A percentile compares a stretch with the other conserved stretches of the same genome.
Evolutionary conservation across 2,888 invertebrate species (phyloP).

Genomic region (Caenorhabditis macrosperma): DNA sequence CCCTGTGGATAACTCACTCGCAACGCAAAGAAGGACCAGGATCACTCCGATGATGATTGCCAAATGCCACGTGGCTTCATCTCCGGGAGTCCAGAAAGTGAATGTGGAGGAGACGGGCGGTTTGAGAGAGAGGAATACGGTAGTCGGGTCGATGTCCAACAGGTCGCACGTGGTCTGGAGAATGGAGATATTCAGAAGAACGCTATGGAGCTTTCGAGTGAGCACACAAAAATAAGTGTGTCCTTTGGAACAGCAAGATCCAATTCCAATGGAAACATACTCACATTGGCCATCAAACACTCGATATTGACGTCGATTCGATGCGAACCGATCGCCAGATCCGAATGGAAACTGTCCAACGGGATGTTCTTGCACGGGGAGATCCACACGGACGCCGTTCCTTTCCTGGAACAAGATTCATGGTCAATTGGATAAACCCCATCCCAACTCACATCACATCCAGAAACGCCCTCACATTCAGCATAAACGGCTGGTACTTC

Average conservation of each 20-base stretch:
- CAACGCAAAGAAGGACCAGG: slow-evolving; percentile 14
- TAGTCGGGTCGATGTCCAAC: slow-evolving; percentile 29
- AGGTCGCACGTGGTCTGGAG: slow-evolving; percentile 44
- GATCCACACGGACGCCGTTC: background rate
- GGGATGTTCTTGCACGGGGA: slow-evolving; percentile 25
- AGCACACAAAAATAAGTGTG: background rate
- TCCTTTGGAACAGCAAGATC: background rate
- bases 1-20: slow-evolving; percentile 2
- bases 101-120: slow-evolving; percentile 4
- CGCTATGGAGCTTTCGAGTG: background rate
- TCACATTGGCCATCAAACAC: slow-evolving; percentile 40
- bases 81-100: slow-evolving; percentile 36
- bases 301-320: slow-evolving; percentile 36
- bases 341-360: slow-evolving; percentile 1
- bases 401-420: slow-evolving; percentile 22
- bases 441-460: slow-evolving; percentile 30
- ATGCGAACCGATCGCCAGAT: slow-evolving; percentile 12
- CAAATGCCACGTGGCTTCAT: slow-evolving; percentile 38
- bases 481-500: slow-evolving; percentile 20
- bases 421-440: too few species aligned
- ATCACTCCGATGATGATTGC: slow-evolving; percentile 17
- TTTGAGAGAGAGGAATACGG: slow-evolving; percentile 17
- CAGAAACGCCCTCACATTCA: slow-evolving; percentile 21
- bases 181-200: background rate
- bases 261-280: background rate